Base-by-base conservation (phyloP, 2,888 invertebrate genomes). In the Phortica okadai region DNA sequence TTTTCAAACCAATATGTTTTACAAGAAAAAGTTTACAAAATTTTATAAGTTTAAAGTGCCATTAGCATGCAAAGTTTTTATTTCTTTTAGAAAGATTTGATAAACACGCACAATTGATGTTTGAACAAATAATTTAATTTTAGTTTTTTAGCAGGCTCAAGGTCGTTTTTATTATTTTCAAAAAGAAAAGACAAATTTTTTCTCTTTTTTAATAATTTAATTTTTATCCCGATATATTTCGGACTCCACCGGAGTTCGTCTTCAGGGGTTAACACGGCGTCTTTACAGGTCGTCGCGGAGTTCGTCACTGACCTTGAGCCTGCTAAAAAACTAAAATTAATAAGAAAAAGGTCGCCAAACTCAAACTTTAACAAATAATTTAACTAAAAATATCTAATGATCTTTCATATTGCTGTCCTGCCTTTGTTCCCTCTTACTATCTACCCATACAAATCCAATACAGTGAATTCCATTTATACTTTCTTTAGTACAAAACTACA, bases 31-130 rank as follows among this genome's bases (percentile, higher is more conserved):
- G 25, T 25, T 73, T 77, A 42, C n/a, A 69, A 56, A 76, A 77
- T 74, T 75, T 78, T 80, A 80, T 79, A 78, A 81, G 74, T 74
- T 79, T 79, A 78, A 87, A 89, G 87, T 87, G 87, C 87, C 87
- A 87, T 87, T 87, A 87, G 87, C 84, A 81, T 88, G 50, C 16
- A 70, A 54, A n/a, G 41, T 33, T 66, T 41, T 66, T 42, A 8
- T 33, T 21, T 59, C 16, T 1, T 5, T 59, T 2, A 44, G 5
- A 62, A 62, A 21, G 3, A 62, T 7, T 64, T 33, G 33, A 21
- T 25, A 33, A 21, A 64, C 25, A 21, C 66, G 54, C 54, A 54
- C 54, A 70, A 50, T 56, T 70, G 54, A 50, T 42, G 54, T 50
- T 70, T 70, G 50, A 50, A 21, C 16, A 21, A 45, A 3, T 21